These are phyloP conservation scores for Dysdera silvatica DNA, from an alignment of 1,140 invertebrate species.

Conservation along the genomic window DNA sequence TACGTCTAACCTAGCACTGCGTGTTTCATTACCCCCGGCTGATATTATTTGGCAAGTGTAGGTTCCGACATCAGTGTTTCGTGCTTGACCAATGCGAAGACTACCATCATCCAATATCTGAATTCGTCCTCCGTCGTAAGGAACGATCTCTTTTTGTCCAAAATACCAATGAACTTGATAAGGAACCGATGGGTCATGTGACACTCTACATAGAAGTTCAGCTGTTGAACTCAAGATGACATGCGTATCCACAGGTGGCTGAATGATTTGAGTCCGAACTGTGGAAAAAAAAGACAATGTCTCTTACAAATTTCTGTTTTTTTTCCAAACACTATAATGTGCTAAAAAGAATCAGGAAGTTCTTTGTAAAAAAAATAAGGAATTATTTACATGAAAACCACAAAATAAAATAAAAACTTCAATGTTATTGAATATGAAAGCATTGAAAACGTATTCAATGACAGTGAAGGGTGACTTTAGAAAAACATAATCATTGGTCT, in stretches of 20 bases:
- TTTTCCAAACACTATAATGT: too few species aligned
- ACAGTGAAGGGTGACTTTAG: too few species aligned
- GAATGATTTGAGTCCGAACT: slow-evolving; percentile 31
- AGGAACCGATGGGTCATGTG: slow-evolving; percentile 82
- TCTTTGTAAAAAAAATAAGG: too few species aligned
- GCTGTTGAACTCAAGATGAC: slow-evolving; percentile 83
- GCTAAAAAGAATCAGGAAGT: too few species aligned
- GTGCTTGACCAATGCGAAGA: slow-evolving; percentile 45
- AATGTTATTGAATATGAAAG: too few species aligned
- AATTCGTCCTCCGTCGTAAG: slow-evolving; percentile 31
- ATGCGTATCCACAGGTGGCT: slow-evolving; percentile 37
- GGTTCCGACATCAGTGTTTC: slow-evolving; percentile 48
- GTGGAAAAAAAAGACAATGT: slow-evolving; percentile 6
- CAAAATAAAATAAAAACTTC: too few species aligned
- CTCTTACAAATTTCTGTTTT: too few species aligned
- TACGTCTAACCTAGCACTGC: slow-evolving; percentile 71
- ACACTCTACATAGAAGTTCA: slow-evolving; percentile 83
- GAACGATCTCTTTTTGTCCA: slow-evolving; percentile 53
- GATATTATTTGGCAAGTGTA: slow-evolving; percentile 62
- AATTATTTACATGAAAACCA: too few species aligned
- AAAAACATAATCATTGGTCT: too few species aligned
- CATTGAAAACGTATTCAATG: too few species aligned
- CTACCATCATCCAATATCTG: slow-evolving; percentile 45
- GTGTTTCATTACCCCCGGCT: slow-evolving; percentile 82
- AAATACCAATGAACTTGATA: slow-evolving; percentile 86